phyloP scores from a whole-genome alignment of 64 coral and sea anemone species.

The Dendronephthya gigantea region DNA sequence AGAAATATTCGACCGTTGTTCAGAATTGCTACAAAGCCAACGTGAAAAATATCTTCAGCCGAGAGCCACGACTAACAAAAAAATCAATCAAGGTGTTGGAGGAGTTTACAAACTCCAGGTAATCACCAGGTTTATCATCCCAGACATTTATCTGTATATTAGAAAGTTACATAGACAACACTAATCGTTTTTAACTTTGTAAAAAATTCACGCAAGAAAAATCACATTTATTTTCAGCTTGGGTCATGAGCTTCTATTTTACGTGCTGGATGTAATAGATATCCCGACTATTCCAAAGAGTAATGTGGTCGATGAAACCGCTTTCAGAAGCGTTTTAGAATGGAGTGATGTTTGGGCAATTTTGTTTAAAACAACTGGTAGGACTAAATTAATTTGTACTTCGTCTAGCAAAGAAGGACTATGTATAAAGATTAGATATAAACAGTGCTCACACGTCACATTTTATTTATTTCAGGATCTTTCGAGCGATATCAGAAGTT shows the following conservation, averaged over 20 bases:
- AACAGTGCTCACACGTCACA: too few relatives aligned
- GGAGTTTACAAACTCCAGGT: neutral
- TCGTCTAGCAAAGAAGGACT: too few relatives aligned
- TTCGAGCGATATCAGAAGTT: neutral
- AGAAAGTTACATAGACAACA: too few relatives aligned
- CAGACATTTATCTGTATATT: too few relatives aligned
- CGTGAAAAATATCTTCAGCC: neutral
- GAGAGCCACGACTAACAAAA: neutral
- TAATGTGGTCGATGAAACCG: neutral
- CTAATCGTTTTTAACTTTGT: too few relatives aligned
- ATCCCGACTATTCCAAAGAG: neutral
- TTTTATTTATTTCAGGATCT: neutral
- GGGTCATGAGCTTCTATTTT: neutral
- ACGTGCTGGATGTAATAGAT: neutral
- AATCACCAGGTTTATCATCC: neutral
- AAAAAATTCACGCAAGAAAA: too few relatives aligned
- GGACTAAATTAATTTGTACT: too few relatives aligned
- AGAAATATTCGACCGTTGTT: neutral
- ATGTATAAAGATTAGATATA: too few relatives aligned
- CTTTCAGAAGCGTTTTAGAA: neutral
- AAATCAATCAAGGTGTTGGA: neutral
- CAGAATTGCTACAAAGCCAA: neutral
- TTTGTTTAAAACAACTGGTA: neutral
- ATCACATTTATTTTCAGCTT: neutral
- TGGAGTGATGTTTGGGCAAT: neutral